A percentile compares a stretch with the other conserved stretches of the same genome.
phyloP scores from a whole-genome alignment of 2,113 vertebrate genomes.

The Anarhynchus alexandrinus region DNA sequence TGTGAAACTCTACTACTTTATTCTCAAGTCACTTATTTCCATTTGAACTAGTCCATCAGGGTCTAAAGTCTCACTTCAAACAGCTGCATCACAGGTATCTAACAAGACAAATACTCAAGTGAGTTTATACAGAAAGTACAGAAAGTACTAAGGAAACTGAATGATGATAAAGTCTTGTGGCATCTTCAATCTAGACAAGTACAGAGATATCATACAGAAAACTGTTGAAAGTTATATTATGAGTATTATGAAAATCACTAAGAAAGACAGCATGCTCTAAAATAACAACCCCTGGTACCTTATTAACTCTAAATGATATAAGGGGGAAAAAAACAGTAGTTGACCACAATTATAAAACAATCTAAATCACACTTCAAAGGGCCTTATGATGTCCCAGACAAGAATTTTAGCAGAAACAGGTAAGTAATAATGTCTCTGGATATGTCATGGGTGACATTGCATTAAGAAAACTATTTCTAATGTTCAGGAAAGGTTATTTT shows the following conservation, averaged over 20 bases:
- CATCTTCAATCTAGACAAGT: background rate
- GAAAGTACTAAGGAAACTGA: background rate
- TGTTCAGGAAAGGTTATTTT: background rate
- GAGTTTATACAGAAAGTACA: background rate
- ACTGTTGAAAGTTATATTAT: background rate
- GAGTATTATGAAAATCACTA: background rate
- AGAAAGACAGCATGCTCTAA: background rate
- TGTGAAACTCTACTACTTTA: background rate
- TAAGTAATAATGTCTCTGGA: background rate
- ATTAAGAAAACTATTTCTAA: background rate
- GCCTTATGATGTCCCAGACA: background rate
- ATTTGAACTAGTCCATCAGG: background rate
- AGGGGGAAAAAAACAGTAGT: background rate
- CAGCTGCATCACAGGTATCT: background rate
- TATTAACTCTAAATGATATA: background rate
- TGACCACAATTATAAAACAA: background rate
- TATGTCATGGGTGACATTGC: background rate
- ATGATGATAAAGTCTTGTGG: background rate
- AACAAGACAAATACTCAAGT: constrained; percentile 3
- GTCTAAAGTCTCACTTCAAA: background rate
- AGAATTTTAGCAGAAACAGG: background rate
- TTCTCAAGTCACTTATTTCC: background rate
- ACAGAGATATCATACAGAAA: background rate
- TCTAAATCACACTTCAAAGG: background rate
- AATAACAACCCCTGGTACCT: background rate